Conservation (phyloP, 2,113 vertebrate species). For the Stercorarius parasiticus region DNA sequence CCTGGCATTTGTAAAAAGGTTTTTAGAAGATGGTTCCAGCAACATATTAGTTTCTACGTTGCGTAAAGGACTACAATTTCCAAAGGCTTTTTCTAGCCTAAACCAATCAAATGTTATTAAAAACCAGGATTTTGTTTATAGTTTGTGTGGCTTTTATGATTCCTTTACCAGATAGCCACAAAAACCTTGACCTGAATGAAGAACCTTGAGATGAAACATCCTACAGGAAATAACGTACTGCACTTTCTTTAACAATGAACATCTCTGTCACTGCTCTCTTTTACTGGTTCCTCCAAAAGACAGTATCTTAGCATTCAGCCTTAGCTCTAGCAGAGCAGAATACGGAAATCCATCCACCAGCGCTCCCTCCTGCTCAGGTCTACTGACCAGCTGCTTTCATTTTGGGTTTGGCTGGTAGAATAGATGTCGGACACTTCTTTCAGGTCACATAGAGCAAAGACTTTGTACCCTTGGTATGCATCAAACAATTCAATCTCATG, state of each 20-base stretch:
- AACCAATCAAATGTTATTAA: neutral
- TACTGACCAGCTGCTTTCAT: neutral
- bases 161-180: neutral
- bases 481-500: neutral
- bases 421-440: neutral
- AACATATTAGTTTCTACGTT: neutral
- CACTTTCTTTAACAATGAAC: neutral
- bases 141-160: constrained; percentile 7
- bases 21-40: constrained; percentile 1
- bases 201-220: neutral
- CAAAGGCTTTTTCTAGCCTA: neutral
- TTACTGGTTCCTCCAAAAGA: neutral
- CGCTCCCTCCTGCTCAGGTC: neutral
- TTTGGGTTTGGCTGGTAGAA: neutral
- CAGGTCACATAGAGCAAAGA: neutral
- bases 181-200: neutral
- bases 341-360: neutral
- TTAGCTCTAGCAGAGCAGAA: neutral
- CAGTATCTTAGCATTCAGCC: neutral
- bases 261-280: neutral
- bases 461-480: neutral
- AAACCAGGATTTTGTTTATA: neutral
- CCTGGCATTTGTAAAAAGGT: constrained; percentile 22
- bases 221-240: neutral
- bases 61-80: neutral